Evolutionary conservation across 2,797 vertebrate genomes (phyloP).

Genomic region (Threskiornis aethiopicus): DNA sequence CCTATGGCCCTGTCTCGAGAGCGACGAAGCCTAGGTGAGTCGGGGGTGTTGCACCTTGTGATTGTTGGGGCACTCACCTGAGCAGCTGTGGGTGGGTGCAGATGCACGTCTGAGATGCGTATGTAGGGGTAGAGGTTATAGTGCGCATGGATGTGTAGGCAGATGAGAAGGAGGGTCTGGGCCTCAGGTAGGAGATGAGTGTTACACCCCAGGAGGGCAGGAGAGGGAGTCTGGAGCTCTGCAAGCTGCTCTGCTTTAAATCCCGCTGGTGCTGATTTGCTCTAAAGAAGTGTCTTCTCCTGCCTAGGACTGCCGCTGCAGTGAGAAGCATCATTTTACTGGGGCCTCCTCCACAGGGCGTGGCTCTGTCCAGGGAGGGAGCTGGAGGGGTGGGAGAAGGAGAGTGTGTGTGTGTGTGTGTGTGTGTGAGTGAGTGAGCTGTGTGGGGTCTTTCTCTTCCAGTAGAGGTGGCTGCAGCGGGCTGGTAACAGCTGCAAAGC

Average conservation of each 20-base stretch:
- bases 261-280: fast-evolving
- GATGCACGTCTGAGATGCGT: neutral
- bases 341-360: neutral
- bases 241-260: neutral
- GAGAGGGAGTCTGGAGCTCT: neutral
- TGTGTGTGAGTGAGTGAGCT: too few species aligned
- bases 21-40: slow-evolving; percentile 78
- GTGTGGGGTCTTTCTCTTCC: neutral
- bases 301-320: neutral
- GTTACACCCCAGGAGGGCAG: neutral
- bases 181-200: neutral
- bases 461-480: neutral
- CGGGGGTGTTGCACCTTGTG: neutral
- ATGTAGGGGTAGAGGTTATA: neutral
- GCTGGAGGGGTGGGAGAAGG: neutral
- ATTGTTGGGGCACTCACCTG: neutral
- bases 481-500: neutral
- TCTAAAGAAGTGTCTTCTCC: neutral
- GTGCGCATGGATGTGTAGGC: fast-evolving
- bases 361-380: neutral
- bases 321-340: neutral
- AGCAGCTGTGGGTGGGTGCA: neutral
- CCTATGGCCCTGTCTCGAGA: slow-evolving; percentile 56
- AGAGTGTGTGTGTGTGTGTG: neutral
- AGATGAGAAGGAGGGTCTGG: neutral